Evolutionary conservation across 2,113 vertebrate species (phyloP), one percentile per base, ranked within the genome.

Genomic region (Motacilla alba): DNA sequence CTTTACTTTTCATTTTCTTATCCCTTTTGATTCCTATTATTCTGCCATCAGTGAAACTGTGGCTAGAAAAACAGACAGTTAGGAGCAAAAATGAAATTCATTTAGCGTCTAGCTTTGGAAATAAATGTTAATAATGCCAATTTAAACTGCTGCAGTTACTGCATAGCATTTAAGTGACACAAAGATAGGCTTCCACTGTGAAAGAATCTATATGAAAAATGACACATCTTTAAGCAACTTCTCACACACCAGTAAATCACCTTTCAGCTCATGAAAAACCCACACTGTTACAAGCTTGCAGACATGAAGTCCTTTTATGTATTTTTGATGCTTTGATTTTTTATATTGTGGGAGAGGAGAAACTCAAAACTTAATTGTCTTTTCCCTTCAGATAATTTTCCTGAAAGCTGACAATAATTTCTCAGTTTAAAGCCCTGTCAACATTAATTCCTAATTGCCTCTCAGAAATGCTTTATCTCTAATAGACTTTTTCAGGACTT

Each of bases 121-220:
- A 87, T 91, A 89, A 95, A 95, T 93, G 87, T 76, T 97, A 95
- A 91, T 84, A 95, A 94, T 79, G 58, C 31, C 69, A 94, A 76
- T 95, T 95, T 93, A 85, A 89, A 73, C 44, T 53, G 66, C 56
- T 49, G 7, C 31, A 58, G 52, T 37, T 76, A 69, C 60, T 66
- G 49, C 66, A 73, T 95, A 95, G 5, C 74, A 89, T 89, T 92
- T 89, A 82, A 84, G 77, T 89, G 87, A 89, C 13, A 24, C 17
- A 66, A 82, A 62, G 20, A 70, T 28, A 43, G 59, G 50, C 39
- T 95, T 89, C 44, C 1, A 0, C 52, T 87, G 10, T 64, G 66
- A 87, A 95, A 90, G 19, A 82, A 84, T 60, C 30, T 92, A 14
- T 93, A 75, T 64, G 35, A 91, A 91, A 95, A 93, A 93, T 91